phyloP scores from a whole-genome alignment of 2,888 invertebrate species.

The Platerodrilus igneus region DNA sequence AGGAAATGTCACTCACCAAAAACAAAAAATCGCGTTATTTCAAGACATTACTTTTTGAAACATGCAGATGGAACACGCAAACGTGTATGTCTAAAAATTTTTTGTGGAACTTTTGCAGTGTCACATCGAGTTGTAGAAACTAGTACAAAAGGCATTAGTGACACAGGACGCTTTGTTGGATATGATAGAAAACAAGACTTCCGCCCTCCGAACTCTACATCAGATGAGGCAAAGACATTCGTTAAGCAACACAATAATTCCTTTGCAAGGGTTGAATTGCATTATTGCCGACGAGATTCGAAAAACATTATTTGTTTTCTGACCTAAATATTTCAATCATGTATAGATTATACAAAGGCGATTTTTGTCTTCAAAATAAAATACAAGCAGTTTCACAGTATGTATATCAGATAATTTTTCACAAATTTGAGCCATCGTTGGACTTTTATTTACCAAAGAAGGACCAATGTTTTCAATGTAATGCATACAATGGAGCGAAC shows the following conservation, averaged over 20 bases:
- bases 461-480: no score
- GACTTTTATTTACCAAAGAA: no score
- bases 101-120: conserved; percentile 5
- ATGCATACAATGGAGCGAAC: no score
- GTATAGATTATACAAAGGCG: conserved; percentile 4
- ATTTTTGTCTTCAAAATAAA: neutral
- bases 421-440: no score
- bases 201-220: no score
- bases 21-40: conserved; percentile 4
- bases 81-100: conserved; percentile 3
- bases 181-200: conserved; percentile 3
- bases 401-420: no score
- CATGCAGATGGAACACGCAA: neutral
- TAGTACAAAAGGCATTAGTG: neutral
- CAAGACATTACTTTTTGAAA: conserved; percentile 1
- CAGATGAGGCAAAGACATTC: no score
- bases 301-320: conserved; percentile 2
- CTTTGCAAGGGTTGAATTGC: no score
- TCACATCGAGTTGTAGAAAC: conserved; percentile 6
- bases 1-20: neutral
- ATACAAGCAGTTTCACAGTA: no score
- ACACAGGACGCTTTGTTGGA: neutral
- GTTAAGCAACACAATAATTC: no score
- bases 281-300: conserved; percentile 2
- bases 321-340: conserved; percentile 4